Evolutionary conservation across 2,797 vertebrate genomes (phyloP), one percentile per base, ranked within the genome.

Genomic region (Pantherophis alleghaniensis): DNA sequence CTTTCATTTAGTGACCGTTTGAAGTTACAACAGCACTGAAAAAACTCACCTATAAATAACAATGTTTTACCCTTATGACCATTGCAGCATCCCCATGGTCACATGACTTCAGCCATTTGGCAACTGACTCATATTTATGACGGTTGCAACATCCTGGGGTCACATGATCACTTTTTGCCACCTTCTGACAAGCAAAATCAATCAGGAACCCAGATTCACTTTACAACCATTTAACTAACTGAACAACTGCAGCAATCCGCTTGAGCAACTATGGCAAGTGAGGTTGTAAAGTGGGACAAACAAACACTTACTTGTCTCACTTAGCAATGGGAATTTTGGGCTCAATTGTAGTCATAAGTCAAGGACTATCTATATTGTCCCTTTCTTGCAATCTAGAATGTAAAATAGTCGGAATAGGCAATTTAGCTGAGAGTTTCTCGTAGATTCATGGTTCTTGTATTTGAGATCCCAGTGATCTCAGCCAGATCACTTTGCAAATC

Each of bases 91-190:
- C 63, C 28, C 12, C 12, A 14, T 6, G 12, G 63, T 66, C 63
- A n/a, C 1, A 9, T 66, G 28, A 66, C 12, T 66, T 66, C 63
- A 66, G 28, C 2, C 13, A 13, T 13, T 66, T n/a, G 63, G 28
- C 26, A n/a, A 66, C 12, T n/a, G 63, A 63, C 4, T 66, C 61
- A 66, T n/a, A 13, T 63, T 63, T 63, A 63, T n/a, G 26, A n/a
- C 1, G 1, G 0, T 63, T 13, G 11, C 11, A n/a, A 11, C 0
- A 0, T 28, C 12, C 63, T 0, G 0, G 12, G 28, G 12, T n/a
- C 28, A 6, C 13, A 3, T n/a, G 28, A n/a, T n/a, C 12, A 28
- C 26, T n/a, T n/a, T n/a, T n/a, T n/a, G 12, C 12, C 4, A 66
- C 28, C 28, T 66, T 66, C 4, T 51, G 47, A 51, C 47, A 51